These are phyloP conservation scores for Syrmaticus mikado DNA, from an alignment of 2,113 vertebrate genomes.

Conservation along the genomic window DNA sequence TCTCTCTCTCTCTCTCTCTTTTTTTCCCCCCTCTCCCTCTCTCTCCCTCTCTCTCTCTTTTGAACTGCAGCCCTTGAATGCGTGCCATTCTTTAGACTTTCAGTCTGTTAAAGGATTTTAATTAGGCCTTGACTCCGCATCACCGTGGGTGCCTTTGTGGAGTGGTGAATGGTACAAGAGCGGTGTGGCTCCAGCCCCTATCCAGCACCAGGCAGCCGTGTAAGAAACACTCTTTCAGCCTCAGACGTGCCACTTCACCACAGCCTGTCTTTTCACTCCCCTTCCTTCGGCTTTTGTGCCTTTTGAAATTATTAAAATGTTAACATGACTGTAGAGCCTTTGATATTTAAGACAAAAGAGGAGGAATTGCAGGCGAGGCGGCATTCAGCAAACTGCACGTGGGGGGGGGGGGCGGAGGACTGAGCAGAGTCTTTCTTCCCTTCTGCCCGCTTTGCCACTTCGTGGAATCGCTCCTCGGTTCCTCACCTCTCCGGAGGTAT, in stretches of 20 bases:
- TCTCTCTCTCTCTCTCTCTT: not conserved
- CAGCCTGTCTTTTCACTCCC: slow-evolving; percentile 82
- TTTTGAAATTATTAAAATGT: slow-evolving; percentile 98
- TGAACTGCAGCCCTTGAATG: slow-evolving; percentile 73
- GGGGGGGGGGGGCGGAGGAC: slow-evolving; percentile 25
- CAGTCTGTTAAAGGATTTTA: slow-evolving; percentile 87
- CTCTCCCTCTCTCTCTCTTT: not conserved
- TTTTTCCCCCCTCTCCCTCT: not conserved
- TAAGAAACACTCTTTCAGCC: slow-evolving; percentile 82
- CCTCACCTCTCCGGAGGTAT: slow-evolving; percentile 56
- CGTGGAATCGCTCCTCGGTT: slow-evolving; percentile 71
- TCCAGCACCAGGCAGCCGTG: slow-evolving; percentile 75
- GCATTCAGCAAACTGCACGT: slow-evolving; percentile 86
- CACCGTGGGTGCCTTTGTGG: slow-evolving; percentile 82
- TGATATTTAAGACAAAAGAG: slow-evolving; percentile 99
- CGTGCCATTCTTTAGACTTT: slow-evolving; percentile 76
- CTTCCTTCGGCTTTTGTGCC: slow-evolving; percentile 83
- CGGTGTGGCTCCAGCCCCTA: slow-evolving; percentile 79
- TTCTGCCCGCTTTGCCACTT: slow-evolving; percentile 76
- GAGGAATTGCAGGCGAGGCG: slow-evolving; percentile 85
- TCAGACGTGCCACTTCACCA: slow-evolving; percentile 85
- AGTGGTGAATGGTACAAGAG: slow-evolving; percentile 82
- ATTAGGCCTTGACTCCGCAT: slow-evolving; percentile 86
- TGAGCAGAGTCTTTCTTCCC: slow-evolving; percentile 59
- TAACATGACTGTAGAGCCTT: slow-evolving; percentile 92